Conservation (phyloP, 1,140 invertebrate genomes). For the Drosophila busckii region DNA sequence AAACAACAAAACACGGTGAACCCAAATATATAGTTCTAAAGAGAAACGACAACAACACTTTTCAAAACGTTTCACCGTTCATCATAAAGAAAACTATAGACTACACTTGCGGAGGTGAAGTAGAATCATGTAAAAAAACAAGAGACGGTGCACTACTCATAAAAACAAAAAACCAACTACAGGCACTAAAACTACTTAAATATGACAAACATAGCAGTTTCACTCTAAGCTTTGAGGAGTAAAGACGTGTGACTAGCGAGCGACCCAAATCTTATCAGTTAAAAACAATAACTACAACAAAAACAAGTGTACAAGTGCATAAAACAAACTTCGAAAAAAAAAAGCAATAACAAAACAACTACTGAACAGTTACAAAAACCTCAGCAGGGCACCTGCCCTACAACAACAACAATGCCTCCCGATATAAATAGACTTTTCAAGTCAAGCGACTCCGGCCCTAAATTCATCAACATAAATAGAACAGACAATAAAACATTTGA, state of each 20-base stretch:
- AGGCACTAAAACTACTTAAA: conserved; percentile 4
- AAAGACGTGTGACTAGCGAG: too few species aligned
- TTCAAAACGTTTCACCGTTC: too few species aligned
- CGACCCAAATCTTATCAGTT: too few species aligned
- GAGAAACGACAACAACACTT: conserved; percentile 6
- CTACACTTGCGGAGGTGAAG: conserved; percentile 12
- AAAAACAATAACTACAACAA: too few species aligned
- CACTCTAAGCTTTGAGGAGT: too few species aligned
- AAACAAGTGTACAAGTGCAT: too few species aligned
- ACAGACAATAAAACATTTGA: background rate
- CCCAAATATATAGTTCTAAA: conserved; percentile 3
- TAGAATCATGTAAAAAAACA: conserved; percentile 16
- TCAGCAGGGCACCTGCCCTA: conserved; percentile 6
- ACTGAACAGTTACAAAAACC: too few species aligned
- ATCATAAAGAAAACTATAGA: conserved; percentile 12
- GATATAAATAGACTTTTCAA: conserved; percentile 11
- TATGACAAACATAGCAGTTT: conserved; percentile 1
- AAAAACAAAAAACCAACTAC: conserved; percentile 8
- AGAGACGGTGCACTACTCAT: background rate
- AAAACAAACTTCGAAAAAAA: too few species aligned
- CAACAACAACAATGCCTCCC: conserved; percentile 2
- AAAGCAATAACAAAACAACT: too few species aligned
- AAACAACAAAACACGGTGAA: background rate
- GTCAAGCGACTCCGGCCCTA: too few species aligned
- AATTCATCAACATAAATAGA: conserved; percentile 9